Evolutionary conservation across 1,140 invertebrate species (phyloP), one percentile per base, ranked within the genome.

Genomic region (Aphelenchoides fujianensis): DNA sequence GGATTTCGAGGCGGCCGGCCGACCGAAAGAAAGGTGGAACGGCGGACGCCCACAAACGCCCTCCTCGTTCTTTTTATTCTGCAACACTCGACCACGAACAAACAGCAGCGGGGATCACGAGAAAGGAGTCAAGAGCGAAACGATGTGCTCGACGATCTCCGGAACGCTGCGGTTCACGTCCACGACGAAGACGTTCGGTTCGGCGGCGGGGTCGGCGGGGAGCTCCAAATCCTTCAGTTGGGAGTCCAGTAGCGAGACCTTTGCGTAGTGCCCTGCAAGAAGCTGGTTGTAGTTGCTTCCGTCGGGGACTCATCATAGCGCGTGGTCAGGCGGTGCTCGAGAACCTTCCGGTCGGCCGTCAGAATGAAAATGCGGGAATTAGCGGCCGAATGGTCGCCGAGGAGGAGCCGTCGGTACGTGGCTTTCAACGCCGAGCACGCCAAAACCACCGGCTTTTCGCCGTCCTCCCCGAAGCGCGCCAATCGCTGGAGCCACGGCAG

Each of bases 191-290:
- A 59, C 55, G 23, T 59, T 59, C 34, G 55, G 7, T 59, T 59
- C 55, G 23, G 7, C 55, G 23, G 41, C 41, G 12, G 12, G 12
- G 7, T 59, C 23, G 19, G 7, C 23, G 28, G 55, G 55, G 12
- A 59, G 34, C 55, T 59, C 55, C 5, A 59, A 19, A 5, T 5
- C 19, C 7, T 23, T 5, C 34, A 59, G 55, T 59, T 59, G 55
- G 7, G 55, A 59, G 23, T 59, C 23, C 28, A 59, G 55, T 5
- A 59, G 23, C 7, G 55, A 59, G 28, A 19, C 19, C 19, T 59
- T 59, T 23, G 55, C 55, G 19, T 59, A 59, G 55, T 59, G 55
- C n/a, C n/a, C n/a, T n/a, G n/a, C n/a, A n/a, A n/a, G n/a, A n/a
- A n/a, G n/a, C n/a, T n/a, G n/a, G n/a, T n/a, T n/a, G n/a, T n/a